Percentiles rank a stretch among this genome's conserved stretches.
Conservation (phyloP, 2,888 invertebrate species). For the Proisotoma minuta region DNA sequence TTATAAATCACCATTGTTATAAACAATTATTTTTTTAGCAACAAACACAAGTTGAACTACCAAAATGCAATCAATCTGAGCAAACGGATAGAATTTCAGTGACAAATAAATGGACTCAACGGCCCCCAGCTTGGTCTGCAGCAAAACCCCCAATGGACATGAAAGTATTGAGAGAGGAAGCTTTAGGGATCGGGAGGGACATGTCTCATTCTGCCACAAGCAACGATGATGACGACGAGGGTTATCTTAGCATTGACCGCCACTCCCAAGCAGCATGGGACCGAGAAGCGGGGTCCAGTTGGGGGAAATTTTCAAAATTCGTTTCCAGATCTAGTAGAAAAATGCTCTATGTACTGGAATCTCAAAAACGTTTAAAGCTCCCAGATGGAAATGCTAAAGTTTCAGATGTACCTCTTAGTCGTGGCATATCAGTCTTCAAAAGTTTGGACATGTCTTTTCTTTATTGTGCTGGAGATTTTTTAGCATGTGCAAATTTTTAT, state of each 20-base stretch:
- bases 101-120: constrained; percentile 42
- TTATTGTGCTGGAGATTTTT: constrained; percentile 36
- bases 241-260: constrained; percentile 14
- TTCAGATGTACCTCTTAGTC: constrained; percentile 26
- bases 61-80: constrained; percentile 31
- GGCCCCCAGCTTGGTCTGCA: constrained; percentile 41
- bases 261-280: constrained; percentile 23
- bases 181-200: constrained; percentile 32
- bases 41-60: constrained; percentile 38
- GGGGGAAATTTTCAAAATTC: constrained; percentile 28
- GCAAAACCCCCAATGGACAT: constrained; percentile 18
- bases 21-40: constrained; percentile 14
- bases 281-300: constrained; percentile 24
- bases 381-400: constrained; percentile 4
- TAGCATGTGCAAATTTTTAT: constrained; percentile 41
- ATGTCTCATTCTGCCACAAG: no score
- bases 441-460: constrained; percentile 39
- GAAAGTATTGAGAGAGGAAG: constrained; percentile 17
- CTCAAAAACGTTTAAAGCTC: constrained; percentile 26
- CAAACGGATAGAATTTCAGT: constrained; percentile 35
- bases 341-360: constrained; percentile 33
- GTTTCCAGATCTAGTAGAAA: constrained; percentile 28
- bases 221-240: constrained; percentile 21
- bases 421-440: constrained; percentile 33
- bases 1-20: not conserved